Evolutionary conservation across 2,113 vertebrate genomes (phyloP), one percentile per base, ranked within the genome.

Genomic region (Crypturellus undulatus): DNA sequence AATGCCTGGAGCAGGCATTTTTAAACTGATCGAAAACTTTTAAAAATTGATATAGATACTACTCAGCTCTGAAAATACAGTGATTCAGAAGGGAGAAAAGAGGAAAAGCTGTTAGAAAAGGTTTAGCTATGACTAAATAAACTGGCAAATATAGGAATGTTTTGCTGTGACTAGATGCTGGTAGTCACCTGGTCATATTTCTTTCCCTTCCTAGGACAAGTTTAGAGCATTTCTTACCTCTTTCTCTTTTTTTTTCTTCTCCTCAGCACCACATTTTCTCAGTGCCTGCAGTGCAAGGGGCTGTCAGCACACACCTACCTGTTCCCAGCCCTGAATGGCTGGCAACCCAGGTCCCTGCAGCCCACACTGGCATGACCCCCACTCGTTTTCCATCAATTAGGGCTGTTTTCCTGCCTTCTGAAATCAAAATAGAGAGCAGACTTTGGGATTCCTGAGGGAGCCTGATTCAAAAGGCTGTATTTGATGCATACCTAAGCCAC

Each of bases 291-390:
- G 26, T 67, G 8, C 15, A 21, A 63, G 30, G 25, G 7, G 12
- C 8, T 1, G 2, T 19, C 49, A 49, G 38, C 30, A 38, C 2
- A 7, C 5, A 28, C 36, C 5, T 0, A 8, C 15, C n/a, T 32
- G 30, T 81, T n/a, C 28, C 19, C 36, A 52, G 9, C 40, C 15
- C 38, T 70, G 43, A 36, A 18, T 0, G 2, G 4, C 22, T 32
- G 30, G 58, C 24, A 71, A 19, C 42, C 7, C 80, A 85, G 38
- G 38, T 70, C 12, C 16, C 10, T n/a, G 1, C 3, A 17, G 43
- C 5, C 1, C 6, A 40, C 28, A 4, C 6, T 56, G 70, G 12
- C 6, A 28, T 82, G 26, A 12, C 25, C 15, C 30, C 58, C 2
- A 32, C 14, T 90, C 1, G 0, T 62, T 85, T 89, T 34, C 34